Base-by-base conservation (phyloP, 2,888 invertebrate species). In the Venustoraphidia nigricollis region DNA sequence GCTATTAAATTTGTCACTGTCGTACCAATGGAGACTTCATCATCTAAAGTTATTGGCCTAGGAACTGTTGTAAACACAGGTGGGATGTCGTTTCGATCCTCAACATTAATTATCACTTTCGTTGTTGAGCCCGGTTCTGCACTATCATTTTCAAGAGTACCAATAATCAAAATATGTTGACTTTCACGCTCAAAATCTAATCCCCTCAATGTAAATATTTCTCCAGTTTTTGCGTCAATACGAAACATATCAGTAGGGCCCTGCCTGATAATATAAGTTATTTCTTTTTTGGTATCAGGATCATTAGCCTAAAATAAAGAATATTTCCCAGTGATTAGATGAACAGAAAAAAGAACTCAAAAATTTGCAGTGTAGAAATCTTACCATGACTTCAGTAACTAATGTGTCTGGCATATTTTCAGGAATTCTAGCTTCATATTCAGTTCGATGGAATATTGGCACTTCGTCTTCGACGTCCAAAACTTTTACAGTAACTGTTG, bases 51-150 rank as follows among this genome's bases (percentile, higher is more conserved):
- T 2, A 91, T 79, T 0, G 91, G 88, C 46, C 85, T 81, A 0
- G 88, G 83, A 0, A 87, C 79, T 0, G 84, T 79, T 0, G 86
- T 83, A 64, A 92, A 92, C 45, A 89, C 81, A 8, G 92, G 92
- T 0, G 89, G 80, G 55, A 89, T 83, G 66, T 93, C 91, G 64
- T 92, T 92, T 54, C 83, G 79, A 63, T 92, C 92, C 77, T 82
- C 79, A 47, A 86, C 85, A 52, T 81, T 71, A 36, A 87, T 69
- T 47, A 81, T 71, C 4, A 87, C 82, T 52, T 79, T 82, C 4
- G 89, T 82, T 0, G 82, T 84, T 36, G 87, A 79, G 0, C 83
- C 84, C 0, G 76, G 71, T 2, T 69, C 71, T 27, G 79, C 76
- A 0, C 76, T 77, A 52, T 74, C 77, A 59, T 92, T 92, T 62